These are phyloP conservation scores for Chaenodraco wilsoni DNA, from an alignment of 2,797 vertebrate genomes.

Conservation along the genomic window DNA sequence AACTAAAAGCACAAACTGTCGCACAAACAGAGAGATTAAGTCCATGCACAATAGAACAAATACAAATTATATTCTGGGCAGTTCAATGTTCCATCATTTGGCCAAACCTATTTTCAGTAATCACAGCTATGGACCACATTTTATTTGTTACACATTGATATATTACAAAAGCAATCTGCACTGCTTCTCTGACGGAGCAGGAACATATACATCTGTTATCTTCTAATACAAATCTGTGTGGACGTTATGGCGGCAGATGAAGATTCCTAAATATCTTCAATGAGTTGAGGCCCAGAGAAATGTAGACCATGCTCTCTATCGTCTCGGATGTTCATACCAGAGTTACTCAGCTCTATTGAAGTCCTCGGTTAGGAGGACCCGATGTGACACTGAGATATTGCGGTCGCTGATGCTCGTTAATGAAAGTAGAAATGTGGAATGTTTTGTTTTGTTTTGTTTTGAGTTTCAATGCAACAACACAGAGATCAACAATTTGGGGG, in stretches of 20 bases:
- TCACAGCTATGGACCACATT: slow-evolving; percentile 32
- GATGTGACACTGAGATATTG: slow-evolving; percentile 15
- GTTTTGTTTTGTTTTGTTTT: not conserved
- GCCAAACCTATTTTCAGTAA: slow-evolving; percentile 37
- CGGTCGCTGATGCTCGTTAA: slow-evolving; percentile 28
- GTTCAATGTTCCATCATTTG: slow-evolving; percentile 19
- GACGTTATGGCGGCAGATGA: slow-evolving; percentile 42
- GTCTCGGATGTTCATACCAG: slow-evolving; percentile 33
- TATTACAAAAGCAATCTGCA: slow-evolving; percentile 6
- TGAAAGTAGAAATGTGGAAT: not conserved
- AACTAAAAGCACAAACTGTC: slow-evolving; percentile 50
- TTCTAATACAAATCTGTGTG: slow-evolving; percentile 50
- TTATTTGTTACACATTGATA: slow-evolving; percentile 23
- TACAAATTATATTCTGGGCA: slow-evolving; percentile 20
- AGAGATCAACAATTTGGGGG: not conserved
- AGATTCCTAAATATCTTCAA: slow-evolving; percentile 64
- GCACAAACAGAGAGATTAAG: slow-evolving; percentile 9
- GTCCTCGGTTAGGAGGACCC: slow-evolving; percentile 9
- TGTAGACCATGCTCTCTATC: slow-evolving; percentile 44
- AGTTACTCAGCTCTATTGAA: slow-evolving; percentile 35
- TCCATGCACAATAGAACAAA: slow-evolving; percentile 41
- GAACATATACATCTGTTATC: slow-evolving; percentile 41
- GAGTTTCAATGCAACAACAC: not conserved
- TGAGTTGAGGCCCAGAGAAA: slow-evolving; percentile 44
- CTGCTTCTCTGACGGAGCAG: slow-evolving; percentile 13